Evolutionary conservation across 2,113 vertebrate genomes (phyloP).

Genomic region (Caranx melampygus): DNA sequence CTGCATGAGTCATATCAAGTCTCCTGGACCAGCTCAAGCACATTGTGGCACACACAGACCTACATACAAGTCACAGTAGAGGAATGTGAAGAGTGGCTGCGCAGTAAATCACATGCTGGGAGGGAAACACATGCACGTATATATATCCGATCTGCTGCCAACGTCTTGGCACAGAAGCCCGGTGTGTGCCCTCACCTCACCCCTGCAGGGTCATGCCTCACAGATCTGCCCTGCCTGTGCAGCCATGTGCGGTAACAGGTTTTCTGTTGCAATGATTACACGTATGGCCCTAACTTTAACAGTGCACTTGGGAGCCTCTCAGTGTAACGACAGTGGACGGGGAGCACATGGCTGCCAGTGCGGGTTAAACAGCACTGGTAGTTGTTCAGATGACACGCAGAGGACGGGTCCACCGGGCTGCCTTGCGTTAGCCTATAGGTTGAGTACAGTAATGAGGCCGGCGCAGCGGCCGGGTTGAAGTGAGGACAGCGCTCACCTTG

Average conservation of each 20-base stretch:
- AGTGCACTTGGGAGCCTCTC: conserved; percentile 4
- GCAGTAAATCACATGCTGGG: conserved; percentile 10
- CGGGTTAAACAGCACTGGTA: background rate
- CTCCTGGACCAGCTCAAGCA: background rate
- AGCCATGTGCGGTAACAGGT: background rate
- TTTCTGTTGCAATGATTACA: background rate
- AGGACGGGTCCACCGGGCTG: background rate
- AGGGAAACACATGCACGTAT: background rate
- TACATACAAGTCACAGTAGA: conserved; percentile 35
- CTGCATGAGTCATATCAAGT: conserved; percentile 21
- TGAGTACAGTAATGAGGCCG: conserved; percentile 14
- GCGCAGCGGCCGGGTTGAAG: conserved; percentile 64
- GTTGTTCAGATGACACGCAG: background rate
- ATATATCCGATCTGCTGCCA: background rate
- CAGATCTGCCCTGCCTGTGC: background rate
- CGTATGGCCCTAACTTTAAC: background rate
- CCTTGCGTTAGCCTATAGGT: background rate
- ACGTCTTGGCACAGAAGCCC: conserved; percentile 7
- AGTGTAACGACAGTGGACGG: background rate
- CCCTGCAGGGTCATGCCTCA: background rate
- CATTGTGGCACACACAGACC: conserved; percentile 13
- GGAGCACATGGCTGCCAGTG: conserved; percentile 20
- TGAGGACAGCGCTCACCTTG: conserved; percentile 75
- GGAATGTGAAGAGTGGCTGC: conserved; percentile 42
- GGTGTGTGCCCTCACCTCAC: background rate